Conservation (phyloP, 2,797 vertebrate species). For the Chelon labrosus region DNA sequence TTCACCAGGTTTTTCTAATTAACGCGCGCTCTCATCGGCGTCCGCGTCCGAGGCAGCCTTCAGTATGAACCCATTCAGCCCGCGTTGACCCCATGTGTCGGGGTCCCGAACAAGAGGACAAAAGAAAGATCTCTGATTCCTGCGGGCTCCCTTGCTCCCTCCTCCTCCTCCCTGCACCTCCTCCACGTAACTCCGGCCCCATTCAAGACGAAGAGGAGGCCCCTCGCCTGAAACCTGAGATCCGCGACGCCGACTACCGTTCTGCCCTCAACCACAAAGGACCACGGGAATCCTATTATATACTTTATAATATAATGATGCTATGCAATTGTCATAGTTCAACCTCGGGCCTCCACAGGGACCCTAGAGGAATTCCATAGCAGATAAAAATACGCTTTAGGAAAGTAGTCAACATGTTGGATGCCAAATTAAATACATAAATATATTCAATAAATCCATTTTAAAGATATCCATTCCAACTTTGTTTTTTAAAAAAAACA, state of each 20-base stretch:
- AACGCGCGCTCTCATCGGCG: conserved; percentile 61
- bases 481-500: neutral
- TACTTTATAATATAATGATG: conserved; percentile 29
- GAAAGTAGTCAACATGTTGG: neutral
- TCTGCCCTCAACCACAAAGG: conserved; percentile 28
- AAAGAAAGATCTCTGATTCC: conserved; percentile 49
- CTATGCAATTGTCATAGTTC: conserved; percentile 11
- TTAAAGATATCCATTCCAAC: too few relatives aligned
- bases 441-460: too few relatives aligned
- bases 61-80: conserved; percentile 56
- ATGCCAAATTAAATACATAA: too few relatives aligned
- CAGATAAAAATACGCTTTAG: neutral
- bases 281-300: conserved; percentile 26
- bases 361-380: neutral
- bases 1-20: conserved; percentile 81
- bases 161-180: conserved; percentile 46
- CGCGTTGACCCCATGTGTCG: conserved; percentile 74
- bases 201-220: conserved; percentile 70
- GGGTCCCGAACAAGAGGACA: conserved; percentile 58
- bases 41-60: conserved; percentile 42
- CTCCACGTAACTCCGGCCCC: conserved; percentile 70
- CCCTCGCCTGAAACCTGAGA: conserved; percentile 79
- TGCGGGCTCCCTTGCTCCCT: conserved; percentile 50
- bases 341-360: neutral
- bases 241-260: conserved; percentile 63